These are phyloP conservation scores for Glandiceps talaboti DNA, from an alignment of 53 echinoderm and acorn worm species.

Conservation along the genomic window DNA sequence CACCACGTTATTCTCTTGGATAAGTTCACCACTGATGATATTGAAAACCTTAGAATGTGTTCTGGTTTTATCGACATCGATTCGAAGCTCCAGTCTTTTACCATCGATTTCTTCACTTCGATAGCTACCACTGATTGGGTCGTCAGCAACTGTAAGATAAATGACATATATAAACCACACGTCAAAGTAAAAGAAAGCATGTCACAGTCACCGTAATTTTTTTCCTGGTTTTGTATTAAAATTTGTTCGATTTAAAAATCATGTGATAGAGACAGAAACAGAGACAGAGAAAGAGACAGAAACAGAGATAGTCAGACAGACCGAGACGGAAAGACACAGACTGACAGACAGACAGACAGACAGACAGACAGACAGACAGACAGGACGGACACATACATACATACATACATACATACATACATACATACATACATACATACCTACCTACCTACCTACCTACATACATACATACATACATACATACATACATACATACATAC, in stretches of 20 bases:
- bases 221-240: too few relatives aligned
- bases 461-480: too few relatives aligned
- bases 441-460: too few relatives aligned
- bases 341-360: not conserved
- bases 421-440: too few relatives aligned
- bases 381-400: not conserved
- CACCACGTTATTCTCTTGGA: not conserved
- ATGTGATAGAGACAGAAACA: too few relatives aligned
- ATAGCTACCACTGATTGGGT: not conserved
- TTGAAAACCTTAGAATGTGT: not conserved
- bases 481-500: too few relatives aligned
- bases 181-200: too few relatives aligned
- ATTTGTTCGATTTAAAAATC: too few relatives aligned
- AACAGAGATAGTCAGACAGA: not conserved
- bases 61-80: not conserved
- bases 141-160: not conserved
- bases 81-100: not conserved
- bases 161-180: too few relatives aligned
- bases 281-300: too few relatives aligned
- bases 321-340: not conserved
- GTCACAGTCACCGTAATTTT: too few relatives aligned
- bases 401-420: too few relatives aligned
- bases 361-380: not conserved
- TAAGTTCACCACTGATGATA: not conserved
- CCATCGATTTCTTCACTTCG: not conserved